Evolutionary conservation across 2,888 invertebrate species (phyloP), one percentile per base, ranked within the genome.

Genomic region (Drosophila suboccidentalis): DNA sequence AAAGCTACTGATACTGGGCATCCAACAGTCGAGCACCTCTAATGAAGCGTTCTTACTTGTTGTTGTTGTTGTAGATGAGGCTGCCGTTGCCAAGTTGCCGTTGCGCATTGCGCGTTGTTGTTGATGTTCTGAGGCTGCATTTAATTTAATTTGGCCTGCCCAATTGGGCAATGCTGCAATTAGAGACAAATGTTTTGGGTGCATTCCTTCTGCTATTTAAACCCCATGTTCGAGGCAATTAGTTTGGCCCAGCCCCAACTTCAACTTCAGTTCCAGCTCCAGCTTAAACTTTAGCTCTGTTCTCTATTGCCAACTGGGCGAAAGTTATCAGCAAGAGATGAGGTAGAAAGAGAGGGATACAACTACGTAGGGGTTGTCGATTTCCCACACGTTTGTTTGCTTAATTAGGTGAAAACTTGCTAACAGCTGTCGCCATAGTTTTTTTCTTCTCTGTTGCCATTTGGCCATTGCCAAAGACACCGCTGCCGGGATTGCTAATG

Each of bases 111-210:
- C 26, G 26, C 26, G 71, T 44, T 57, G 47, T 68, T 70, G 70
- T 69, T 80, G 82, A 68, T 76, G 39, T 41, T 29, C 50, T 67
- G 66, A 44, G 64, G 74, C 70, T 85, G 90, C 88, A 86, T 86
- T 86, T 86, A 87, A 86, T 86, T 86, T 86, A 90, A 90, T 86
- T 86, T 86, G 80, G 90, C 75, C 78, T 83, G 72, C 78, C 81
- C 88, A 89, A 89, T 85, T 89, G 90, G 88, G 88, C 86, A 80
- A 79, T 76, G 76, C 79, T 75, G 89, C 87, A 90, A 88, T 88
- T 90, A 88, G 89, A 84, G 87, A 87, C 90, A 88, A 84, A 84
- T 84, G 90, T 90, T 89, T 83, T 71, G 67, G 77, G 54, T 77
- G 89, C 90, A 86, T 86, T 86, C 90, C 80, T 73, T 62, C 71